phyloP scores from a whole-genome alignment of 2,888 invertebrate genomes.

The Meloe dianella region DNA sequence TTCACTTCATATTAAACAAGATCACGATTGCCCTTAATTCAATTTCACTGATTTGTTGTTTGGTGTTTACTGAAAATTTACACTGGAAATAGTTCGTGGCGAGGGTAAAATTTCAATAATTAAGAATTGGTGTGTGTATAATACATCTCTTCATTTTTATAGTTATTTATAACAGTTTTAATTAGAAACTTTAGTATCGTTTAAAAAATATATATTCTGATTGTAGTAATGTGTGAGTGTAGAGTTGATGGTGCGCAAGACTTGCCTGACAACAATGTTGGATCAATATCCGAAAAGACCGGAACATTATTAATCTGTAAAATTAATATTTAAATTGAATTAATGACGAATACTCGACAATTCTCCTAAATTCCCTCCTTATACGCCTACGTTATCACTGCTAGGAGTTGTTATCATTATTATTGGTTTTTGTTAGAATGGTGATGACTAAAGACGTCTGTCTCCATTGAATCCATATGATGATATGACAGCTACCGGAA shows the following conservation, averaged over 20 bases:
- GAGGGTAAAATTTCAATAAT: neutral
- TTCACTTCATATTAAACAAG: neutral
- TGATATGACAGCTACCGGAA: slow-evolving; percentile 14
- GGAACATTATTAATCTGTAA: neutral
- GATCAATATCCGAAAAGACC: slow-evolving; percentile 16
- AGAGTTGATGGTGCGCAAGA: slow-evolving; percentile 3
- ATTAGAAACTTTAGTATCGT: neutral
- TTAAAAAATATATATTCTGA: neutral
- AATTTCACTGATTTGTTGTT: neutral
- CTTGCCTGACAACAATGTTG: neutral
- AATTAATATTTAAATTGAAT: neutral
- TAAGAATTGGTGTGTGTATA: neutral
- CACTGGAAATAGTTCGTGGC: neutral
- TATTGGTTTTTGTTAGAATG: neutral
- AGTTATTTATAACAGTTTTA: too few relatives aligned
- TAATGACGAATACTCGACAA: too few relatives aligned
- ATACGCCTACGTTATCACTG: neutral
- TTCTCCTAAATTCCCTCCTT: too few relatives aligned
- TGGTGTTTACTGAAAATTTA: neutral
- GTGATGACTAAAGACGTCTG: neutral
- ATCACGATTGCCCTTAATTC: neutral
- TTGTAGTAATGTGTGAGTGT: neutral
- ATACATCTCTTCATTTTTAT: too few relatives aligned
- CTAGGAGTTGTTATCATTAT: neutral
- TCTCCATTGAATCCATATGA: slow-evolving; percentile 7